phyloP scores from a whole-genome alignment of 2,797 vertebrate genomes.

The Miopithecus talapoin region DNA sequence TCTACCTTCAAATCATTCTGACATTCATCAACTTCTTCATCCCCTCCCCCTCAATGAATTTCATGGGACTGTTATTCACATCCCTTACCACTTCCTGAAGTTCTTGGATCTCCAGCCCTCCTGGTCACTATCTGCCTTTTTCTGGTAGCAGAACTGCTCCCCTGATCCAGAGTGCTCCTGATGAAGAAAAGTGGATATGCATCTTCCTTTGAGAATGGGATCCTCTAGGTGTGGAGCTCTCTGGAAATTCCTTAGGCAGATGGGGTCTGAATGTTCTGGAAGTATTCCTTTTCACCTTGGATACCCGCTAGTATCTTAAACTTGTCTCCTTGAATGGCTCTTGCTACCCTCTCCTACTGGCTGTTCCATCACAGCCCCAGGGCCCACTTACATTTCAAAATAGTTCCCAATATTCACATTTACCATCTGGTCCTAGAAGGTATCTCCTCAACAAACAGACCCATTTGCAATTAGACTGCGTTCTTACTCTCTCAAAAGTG shows the following conservation, averaged over 20 bases:
- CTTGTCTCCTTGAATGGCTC: not conserved
- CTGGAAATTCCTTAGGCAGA: not conserved
- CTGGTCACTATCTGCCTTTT: not conserved
- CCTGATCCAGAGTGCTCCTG: not conserved
- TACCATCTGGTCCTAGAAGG: not conserved
- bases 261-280: not conserved
- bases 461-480: fast-evolving
- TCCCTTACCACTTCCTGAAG: not conserved
- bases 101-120: not conserved
- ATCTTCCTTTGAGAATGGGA: not conserved
- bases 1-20: not conserved
- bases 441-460: not conserved
- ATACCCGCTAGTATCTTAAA: not conserved
- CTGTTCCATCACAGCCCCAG: not conserved
- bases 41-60: fast-evolving
- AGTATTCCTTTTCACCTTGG: not conserved
- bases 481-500: not conserved
- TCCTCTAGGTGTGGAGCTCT: not conserved
- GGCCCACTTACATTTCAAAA: not conserved
- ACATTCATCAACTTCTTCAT: not conserved
- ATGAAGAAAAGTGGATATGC: not conserved
- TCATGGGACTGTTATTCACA: not conserved
- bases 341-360: not conserved
- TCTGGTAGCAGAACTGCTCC: too few relatives aligned
- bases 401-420: not conserved